Evolutionary conservation across 2,888 invertebrate genomes (phyloP).

Genomic region (Drosophila koepferae): DNA sequence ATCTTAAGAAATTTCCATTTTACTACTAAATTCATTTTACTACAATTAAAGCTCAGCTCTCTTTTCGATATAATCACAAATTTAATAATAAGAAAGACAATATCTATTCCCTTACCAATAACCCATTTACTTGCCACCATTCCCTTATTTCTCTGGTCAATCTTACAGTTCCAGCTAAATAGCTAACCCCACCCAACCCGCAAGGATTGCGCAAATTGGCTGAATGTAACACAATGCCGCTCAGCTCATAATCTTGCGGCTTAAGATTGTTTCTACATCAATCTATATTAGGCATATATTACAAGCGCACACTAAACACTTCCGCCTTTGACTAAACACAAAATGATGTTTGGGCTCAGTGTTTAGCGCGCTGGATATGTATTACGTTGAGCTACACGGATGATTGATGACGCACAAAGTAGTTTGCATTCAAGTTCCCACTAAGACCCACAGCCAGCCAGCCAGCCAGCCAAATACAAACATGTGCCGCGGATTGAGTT

Average conservation of each 20-base stretch:
- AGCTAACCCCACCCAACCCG: not conserved
- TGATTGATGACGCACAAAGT: conserved; percentile 70
- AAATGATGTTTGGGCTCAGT: conserved; percentile 26
- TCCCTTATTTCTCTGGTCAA: not conserved
- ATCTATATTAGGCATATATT: conserved; percentile 64
- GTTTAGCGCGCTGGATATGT: conserved; percentile 3
- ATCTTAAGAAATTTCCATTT: too few species aligned
- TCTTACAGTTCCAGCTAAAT: not conserved
- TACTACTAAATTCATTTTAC: too few species aligned
- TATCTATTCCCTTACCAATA: not conserved
- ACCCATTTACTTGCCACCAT: not conserved
- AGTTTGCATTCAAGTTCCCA: conserved; percentile 64
- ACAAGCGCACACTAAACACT: conserved; percentile 54
- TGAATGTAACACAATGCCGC: conserved; percentile 37
- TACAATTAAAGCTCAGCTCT: too few species aligned
- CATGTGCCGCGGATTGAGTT: conserved; percentile 54
- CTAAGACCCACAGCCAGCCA: conserved; percentile 39
- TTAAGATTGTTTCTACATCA: conserved; percentile 61
- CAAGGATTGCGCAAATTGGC: conserved; percentile 38
- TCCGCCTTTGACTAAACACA: conserved; percentile 64
- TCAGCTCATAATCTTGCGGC: conserved; percentile 45
- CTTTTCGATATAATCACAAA: not conserved
- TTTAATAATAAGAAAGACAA: not conserved
- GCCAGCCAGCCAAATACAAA: conserved; percentile 30
- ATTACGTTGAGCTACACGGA: conserved; percentile 29